These are phyloP conservation scores for Hyaena hyaena DNA, from an alignment of 2,113 vertebrate genomes.

Conservation along the genomic window DNA sequence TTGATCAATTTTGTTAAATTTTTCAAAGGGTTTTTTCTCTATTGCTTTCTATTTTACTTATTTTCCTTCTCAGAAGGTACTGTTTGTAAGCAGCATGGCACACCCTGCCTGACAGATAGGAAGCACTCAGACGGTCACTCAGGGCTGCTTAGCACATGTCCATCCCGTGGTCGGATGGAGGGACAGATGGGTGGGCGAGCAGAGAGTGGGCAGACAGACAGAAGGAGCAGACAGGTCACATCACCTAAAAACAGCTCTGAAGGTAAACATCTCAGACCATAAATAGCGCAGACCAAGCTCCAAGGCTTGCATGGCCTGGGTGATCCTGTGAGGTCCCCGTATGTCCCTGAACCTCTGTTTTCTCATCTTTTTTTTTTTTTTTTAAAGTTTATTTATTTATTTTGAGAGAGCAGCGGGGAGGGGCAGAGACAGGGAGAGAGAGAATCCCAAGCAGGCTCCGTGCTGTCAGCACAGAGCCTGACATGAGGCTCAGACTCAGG, in stretches of 20 bases:
- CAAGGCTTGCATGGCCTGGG: not conserved
- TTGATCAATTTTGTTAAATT: not conserved
- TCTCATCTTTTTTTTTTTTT: not conserved
- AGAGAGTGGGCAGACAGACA: not conserved
- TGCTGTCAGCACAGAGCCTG: too few relatives aligned
- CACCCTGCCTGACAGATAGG: not conserved
- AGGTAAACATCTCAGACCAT: not conserved
- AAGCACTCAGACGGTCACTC: not conserved
- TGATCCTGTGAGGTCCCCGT: not conserved
- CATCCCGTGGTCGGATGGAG: not conserved
- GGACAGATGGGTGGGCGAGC: not conserved
- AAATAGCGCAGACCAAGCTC: not conserved
- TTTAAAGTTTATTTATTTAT: too few relatives aligned
- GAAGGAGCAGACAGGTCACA: not conserved
- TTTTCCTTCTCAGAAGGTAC: not conserved
- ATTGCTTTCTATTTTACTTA: not conserved
- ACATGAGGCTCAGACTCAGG: too few relatives aligned
- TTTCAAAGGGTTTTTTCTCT: not conserved
- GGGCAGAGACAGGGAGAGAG: too few relatives aligned
- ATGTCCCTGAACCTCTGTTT: not conserved
- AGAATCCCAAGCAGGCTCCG: too few relatives aligned
- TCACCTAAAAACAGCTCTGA: too few relatives aligned
- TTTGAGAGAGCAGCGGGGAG: too few relatives aligned
- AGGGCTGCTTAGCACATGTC: not conserved
- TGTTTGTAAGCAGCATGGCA: not conserved